These are phyloP conservation scores for Tachysurus vachellii DNA, from an alignment of 2,113 vertebrate species.

Conservation along the genomic window DNA sequence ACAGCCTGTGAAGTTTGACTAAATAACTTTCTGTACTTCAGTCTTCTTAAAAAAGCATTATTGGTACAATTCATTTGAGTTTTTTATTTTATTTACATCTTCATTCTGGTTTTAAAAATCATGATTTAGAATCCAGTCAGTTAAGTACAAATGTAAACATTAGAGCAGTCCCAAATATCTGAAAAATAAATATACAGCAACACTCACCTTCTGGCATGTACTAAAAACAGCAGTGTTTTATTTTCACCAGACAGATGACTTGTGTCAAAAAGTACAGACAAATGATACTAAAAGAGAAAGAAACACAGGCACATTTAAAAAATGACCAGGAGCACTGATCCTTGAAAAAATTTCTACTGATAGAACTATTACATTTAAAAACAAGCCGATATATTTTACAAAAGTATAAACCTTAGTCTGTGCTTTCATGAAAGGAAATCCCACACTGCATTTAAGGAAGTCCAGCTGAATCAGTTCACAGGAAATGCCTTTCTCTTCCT, in stretches of 20 bases:
- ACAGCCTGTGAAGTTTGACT: neutral
- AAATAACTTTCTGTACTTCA: neutral
- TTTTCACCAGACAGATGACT: constrained; percentile 90
- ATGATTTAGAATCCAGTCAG: constrained; percentile 8
- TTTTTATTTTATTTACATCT: constrained; percentile 36
- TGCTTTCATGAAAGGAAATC: constrained; percentile 98
- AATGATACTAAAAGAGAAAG: constrained; percentile 78
- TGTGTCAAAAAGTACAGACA: constrained; percentile 94
- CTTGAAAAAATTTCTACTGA: neutral
- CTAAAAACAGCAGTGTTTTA: constrained; percentile 82
- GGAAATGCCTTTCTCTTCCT: constrained; percentile 96
- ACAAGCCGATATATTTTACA: neutral
- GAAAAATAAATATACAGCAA: constrained; percentile 1
- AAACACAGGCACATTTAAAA: constrained; percentile 51
- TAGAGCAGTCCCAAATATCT: constrained; percentile 10
- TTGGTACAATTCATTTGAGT: neutral
- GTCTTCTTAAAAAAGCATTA: neutral
- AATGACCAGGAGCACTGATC: neutral
- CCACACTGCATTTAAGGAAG: constrained; percentile 95
- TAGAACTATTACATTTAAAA: neutral
- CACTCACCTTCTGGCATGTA: constrained; percentile 87
- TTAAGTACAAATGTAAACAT: neutral
- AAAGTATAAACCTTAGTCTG: constrained; percentile 84
- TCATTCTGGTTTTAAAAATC: neutral
- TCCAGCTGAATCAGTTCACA: constrained; percentile 90